These are phyloP conservation scores for Torymus aiolomorphi DNA, from an alignment of 2,888 invertebrate genomes.

Conservation along the genomic window DNA sequence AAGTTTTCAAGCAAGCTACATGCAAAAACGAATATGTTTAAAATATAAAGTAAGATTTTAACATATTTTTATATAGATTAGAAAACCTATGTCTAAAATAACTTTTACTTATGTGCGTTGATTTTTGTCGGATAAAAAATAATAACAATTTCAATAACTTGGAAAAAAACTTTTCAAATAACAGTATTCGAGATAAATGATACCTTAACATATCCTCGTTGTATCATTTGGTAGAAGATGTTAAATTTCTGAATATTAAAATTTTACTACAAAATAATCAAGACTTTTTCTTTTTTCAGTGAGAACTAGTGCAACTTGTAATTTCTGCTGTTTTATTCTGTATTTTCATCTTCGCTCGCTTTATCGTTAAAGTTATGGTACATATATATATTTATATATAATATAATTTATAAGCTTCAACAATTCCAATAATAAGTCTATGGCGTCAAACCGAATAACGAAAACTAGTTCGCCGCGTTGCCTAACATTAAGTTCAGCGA, in stretches of 20 bases:
- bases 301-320: constrained; percentile 55
- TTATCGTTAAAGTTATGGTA: constrained; percentile 51
- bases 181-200: constrained; percentile 11
- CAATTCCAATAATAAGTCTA: constrained; percentile 71
- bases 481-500: not conserved
- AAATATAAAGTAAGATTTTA: constrained; percentile 25
- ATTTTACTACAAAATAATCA: constrained; percentile 26
- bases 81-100: too few relatives aligned
- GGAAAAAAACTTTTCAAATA: constrained; percentile 47
- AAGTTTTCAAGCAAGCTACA: constrained; percentile 47
- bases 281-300: constrained; percentile 16
- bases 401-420: constrained; percentile 70
- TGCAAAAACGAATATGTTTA: constrained; percentile 16
- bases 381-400: constrained; percentile 61
- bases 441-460: constrained; percentile 43
- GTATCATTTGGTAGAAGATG: constrained; percentile 40
- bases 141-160: constrained; percentile 23
- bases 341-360: constrained; percentile 46
- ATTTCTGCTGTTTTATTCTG: constrained; percentile 34
- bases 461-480: constrained; percentile 16
- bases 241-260: constrained; percentile 28
- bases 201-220: constrained; percentile 19
- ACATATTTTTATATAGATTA: not conserved
- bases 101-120: constrained; percentile 42
- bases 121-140: constrained; percentile 35